Base-by-base conservation (phyloP, 2,888 invertebrate species). In the Eurytoma californica region DNA sequence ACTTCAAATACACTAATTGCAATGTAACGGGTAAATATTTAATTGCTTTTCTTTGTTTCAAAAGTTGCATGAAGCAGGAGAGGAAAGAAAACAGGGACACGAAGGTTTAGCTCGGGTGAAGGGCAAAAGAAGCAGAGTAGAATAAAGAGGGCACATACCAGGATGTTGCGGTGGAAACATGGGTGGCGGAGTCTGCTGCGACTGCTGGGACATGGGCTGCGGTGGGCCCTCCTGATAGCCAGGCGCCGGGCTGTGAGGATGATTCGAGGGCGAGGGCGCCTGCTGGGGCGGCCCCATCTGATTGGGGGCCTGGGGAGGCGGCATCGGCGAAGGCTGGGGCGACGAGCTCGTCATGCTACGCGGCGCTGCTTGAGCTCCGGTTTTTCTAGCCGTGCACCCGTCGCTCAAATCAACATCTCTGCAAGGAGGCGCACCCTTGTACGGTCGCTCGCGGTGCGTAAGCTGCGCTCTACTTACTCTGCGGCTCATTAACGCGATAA, bases 221-320 rank as follows among this genome's bases (percentile, higher is more conserved):
- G 84, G 84, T 12, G 87, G 86, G 2, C 85, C 86, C 81, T 87
- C 86, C 61, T 82, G 82, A 65, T 82, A 82, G n/a, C 83, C 84
- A n/a, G 87, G 86, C 0, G 87, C 87, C 9, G 88, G 88, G 78
- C 89, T 90, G 60, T 90, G 82, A 2, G 91, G 90, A 86, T 91
- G 91, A 85, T 91, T 75, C 80, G 90, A 90, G 2, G 90, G 89
- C 13, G 91, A 90, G 3, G 95, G 95, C 83, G 95, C 95, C 87
- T 95, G 96, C 5, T 94, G 94, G 13, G 96, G 96, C 5, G 96
- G 96, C 0, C 96, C 96, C 96, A 96, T 96, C 24, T 96, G 95
- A 7, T 96, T 96, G 2, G 96, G 96, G n/a, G 74, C 80, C 75
- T 79, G 82, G 61, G 95, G 95, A 57, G 96, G 96, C 96, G 96